Conservation (phyloP, 2,113 vertebrate genomes). For the Gracilinanus agilis region DNA sequence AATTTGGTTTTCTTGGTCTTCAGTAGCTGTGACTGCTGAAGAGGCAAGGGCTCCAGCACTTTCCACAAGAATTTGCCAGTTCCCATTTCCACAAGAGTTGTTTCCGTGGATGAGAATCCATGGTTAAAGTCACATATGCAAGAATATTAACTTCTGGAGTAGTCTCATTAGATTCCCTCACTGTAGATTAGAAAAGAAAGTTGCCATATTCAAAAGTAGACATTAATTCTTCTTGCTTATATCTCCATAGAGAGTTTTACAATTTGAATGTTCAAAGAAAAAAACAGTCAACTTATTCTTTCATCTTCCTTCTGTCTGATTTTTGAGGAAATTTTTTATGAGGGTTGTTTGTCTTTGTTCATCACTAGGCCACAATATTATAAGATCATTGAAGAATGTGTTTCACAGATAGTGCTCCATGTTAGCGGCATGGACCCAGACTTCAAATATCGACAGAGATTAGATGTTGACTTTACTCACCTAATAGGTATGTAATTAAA, state of each 20-base stretch:
- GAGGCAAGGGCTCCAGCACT: background rate
- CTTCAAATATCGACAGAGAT: constrained; percentile 93
- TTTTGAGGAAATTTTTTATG: background rate
- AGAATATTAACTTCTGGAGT: constrained; percentile 23
- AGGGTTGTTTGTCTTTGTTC: constrained; percentile 55
- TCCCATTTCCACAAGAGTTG: background rate
- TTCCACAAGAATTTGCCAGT: background rate
- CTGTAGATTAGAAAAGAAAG: background rate
- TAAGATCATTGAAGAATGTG: constrained; percentile 97
- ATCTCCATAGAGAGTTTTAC: constrained; percentile 9
- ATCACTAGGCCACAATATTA: constrained; percentile 95
- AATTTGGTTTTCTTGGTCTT: background rate
- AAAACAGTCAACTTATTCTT: constrained; percentile 2
- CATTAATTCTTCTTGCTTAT: constrained; percentile 11
- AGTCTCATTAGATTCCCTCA: constrained; percentile 20
- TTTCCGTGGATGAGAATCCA: background rate
- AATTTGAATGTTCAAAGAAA: background rate
- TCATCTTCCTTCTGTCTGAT: background rate
- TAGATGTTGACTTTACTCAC: constrained; percentile 95
- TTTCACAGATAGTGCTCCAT: constrained; percentile 96
- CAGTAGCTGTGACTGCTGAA: background rate
- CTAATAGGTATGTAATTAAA: constrained; percentile 90
- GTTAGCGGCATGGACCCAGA: constrained; percentile 96
- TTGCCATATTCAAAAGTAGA: background rate
- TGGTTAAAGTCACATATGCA: background rate